Evolutionary conservation across 2,888 invertebrate species (phyloP).

Genomic region (Drosophila multiciliata): DNA sequence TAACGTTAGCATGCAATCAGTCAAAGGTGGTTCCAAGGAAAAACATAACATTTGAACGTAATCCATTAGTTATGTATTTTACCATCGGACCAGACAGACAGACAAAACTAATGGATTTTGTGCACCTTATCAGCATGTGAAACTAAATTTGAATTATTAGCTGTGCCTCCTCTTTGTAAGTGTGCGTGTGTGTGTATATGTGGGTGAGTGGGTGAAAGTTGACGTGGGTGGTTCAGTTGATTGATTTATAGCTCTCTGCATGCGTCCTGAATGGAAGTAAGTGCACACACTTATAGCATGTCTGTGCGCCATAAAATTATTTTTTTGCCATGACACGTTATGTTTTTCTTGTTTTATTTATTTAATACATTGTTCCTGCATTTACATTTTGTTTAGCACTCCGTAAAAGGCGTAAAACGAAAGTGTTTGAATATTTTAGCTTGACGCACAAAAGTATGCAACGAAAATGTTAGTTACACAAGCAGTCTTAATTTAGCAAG

Average conservation of each 20-base stretch:
- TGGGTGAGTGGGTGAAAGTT: constrained; percentile 3
- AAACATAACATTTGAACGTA: neutral
- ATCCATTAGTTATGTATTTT: constrained; percentile 22
- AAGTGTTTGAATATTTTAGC: constrained; percentile 21
- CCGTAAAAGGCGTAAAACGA: constrained; percentile 2
- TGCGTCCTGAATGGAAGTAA: constrained; percentile 6
- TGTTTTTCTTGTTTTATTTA: constrained; percentile 2
- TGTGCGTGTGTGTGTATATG: constrained; percentile 11
- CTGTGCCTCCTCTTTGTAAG: constrained; percentile 1
- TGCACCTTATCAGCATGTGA: constrained; percentile 21
- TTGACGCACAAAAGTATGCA: constrained; percentile 49
- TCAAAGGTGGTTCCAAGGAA: constrained; percentile 3
- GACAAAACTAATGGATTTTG: constrained; percentile 19
- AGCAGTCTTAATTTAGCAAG: constrained; percentile 10
- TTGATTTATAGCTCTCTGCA: constrained; percentile 44
- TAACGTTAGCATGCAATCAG: neutral
- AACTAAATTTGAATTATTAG: constrained; percentile 10
- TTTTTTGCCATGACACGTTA: constrained; percentile 12
- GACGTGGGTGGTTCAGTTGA: constrained; percentile 33
- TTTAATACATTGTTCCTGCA: constrained; percentile 9
- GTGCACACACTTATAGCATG: neutral
- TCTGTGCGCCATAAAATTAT: constrained; percentile 5
- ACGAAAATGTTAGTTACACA: constrained; percentile 22
- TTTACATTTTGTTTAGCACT: constrained; percentile 23
- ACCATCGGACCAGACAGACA: neutral